Base-by-base conservation (phyloP, 2,888 invertebrate species). In the Agrochola litura region DNA sequence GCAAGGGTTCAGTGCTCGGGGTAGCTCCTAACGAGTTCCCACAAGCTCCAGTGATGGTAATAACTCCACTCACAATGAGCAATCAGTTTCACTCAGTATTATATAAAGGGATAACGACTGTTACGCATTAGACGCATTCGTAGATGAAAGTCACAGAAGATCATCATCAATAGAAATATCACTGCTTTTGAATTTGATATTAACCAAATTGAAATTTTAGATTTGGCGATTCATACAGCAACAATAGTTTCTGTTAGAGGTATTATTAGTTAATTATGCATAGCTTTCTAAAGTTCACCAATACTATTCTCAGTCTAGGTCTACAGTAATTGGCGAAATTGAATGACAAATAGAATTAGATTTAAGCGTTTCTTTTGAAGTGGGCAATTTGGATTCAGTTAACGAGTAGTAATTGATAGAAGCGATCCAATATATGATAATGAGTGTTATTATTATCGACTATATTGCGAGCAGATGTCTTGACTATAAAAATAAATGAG, bases 1-100 rank as follows among this genome's bases (percentile, higher is more conserved):
- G 93, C 91, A 89, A 90, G 91, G 92, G 95, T 95, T 95, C 96
- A 95, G 89, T 93, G 94, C 90, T 89, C 93, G 91, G 87, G 89
- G 89, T 89, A 90, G 85, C 89, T 90, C 89, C 90, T 89, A 89
- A 85, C 89, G 76, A 89, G 92, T 94, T 95, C 94, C 92, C 94
- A 94, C 93, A 92, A 90, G 89, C 90, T 92, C 91, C 91, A 91
- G 88, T 88, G 89, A 91, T 83, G 88, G 89, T 91, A 93, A 93
- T 93, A 93, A 91, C 90, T 91, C 75, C 84, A 87, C 90, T 90
- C 90, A 94, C 93, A 94, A 93, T 93, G 89, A 91, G 91, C 89
- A 93, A 93, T 93, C 91, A 91, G 88, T 90, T 90, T 88, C 86
- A 90, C 88, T 82, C 70, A 75, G 66, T 76, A 72, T 71, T 73